Conservation (phyloP, 2,888 invertebrate species). For the Hedychridium roseum region DNA sequence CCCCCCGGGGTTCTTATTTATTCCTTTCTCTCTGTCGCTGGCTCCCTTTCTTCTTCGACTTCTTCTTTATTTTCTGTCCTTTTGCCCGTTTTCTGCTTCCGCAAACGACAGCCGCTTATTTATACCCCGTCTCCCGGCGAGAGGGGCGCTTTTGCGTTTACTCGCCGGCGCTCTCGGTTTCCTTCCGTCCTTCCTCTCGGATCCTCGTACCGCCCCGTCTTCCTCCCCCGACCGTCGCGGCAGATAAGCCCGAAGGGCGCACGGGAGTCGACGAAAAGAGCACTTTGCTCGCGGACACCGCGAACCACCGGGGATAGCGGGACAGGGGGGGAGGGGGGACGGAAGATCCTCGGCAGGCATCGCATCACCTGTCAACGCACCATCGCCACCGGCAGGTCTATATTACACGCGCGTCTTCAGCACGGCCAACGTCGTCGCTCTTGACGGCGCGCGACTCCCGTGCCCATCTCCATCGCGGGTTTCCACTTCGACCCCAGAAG, state of each 20-base stretch:
- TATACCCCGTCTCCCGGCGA: constrained; percentile 61
- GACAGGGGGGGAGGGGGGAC: too few relatives aligned
- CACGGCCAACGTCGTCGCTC: too few relatives aligned
- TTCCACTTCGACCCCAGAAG: too few relatives aligned
- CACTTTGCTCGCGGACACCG: constrained; percentile 40
- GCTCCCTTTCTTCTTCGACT: constrained; percentile 41
- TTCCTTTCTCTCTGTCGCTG: constrained; percentile 37
- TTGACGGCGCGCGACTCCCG: too few relatives aligned
- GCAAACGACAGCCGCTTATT: constrained; percentile 65
- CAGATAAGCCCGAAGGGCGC: constrained; percentile 1
- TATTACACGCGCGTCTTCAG: constrained; percentile 47
- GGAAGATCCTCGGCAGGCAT: too few relatives aligned
- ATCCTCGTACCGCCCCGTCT: neutral
- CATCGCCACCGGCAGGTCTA: constrained; percentile 46
- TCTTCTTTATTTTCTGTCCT: constrained; percentile 58
- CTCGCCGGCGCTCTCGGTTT: constrained; percentile 31
- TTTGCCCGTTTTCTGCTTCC: constrained; percentile 63
- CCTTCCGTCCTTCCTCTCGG: neutral
- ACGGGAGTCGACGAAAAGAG: constrained; percentile 16
- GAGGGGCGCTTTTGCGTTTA: constrained; percentile 57
- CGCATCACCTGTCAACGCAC: constrained; percentile 55
- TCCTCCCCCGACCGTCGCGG: constrained; percentile 2
- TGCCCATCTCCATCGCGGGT: too few relatives aligned
- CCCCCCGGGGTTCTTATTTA: constrained; percentile 22
- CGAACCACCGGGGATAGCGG: constrained; percentile 31